Evolutionary conservation across 2,888 invertebrate genomes (phyloP).

Genomic region (Dascillus cervinus): DNA sequence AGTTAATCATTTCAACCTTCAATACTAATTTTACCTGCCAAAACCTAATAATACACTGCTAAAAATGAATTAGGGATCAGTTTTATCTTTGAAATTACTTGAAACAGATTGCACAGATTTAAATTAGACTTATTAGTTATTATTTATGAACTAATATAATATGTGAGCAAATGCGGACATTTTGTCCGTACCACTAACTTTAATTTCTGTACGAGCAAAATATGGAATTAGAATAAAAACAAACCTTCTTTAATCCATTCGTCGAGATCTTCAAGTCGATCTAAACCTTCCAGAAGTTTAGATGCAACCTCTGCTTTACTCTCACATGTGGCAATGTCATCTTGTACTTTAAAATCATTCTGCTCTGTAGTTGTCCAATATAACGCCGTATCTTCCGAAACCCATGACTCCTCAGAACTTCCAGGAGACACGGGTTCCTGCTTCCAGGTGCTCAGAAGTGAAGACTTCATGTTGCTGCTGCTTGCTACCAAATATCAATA

Average conservation of each 20-base stretch:
- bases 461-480: conserved; percentile 25
- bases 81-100: too few species aligned
- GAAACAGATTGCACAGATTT: too few species aligned
- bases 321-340: conserved; percentile 11
- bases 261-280: conserved; percentile 46
- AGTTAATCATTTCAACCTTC: too few species aligned
- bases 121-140: too few species aligned
- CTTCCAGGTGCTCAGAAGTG: conserved; percentile 43
- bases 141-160: too few species aligned
- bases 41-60: too few species aligned
- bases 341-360: conserved; percentile 30
- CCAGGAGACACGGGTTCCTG: conserved; percentile 48
- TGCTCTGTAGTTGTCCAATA: conserved; percentile 32
- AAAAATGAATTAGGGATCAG: too few species aligned
- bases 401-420: conserved; percentile 34
- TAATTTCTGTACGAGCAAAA: too few species aligned
- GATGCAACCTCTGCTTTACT: conserved; percentile 51
- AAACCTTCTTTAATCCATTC: conserved; percentile 61
- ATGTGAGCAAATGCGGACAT: too few species aligned
- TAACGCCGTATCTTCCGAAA: conserved; percentile 29
- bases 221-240: too few species aligned
- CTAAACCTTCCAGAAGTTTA: conserved; percentile 55
- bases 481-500: conserved; percentile 17
- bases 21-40: too few species aligned
- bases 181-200: too few species aligned